phyloP scores from a whole-genome alignment of 1,140 invertebrate species.

The Drosophila lacteicornis region DNA sequence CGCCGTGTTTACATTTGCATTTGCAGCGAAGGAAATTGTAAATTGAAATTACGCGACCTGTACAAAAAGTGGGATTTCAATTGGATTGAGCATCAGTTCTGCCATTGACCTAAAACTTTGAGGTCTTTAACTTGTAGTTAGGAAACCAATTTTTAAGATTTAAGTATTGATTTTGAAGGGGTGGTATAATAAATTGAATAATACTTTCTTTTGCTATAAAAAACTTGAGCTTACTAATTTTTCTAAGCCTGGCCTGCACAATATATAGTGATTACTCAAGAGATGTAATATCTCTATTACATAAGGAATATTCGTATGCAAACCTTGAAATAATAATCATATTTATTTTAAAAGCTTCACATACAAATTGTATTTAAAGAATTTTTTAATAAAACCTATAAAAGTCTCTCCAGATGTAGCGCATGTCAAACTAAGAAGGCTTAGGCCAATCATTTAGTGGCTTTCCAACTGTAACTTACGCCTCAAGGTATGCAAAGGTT shows the following conservation, averaged over 20 bases:
- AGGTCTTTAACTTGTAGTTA: background rate
- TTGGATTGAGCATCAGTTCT: background rate
- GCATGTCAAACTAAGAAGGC: background rate
- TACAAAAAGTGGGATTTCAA: background rate
- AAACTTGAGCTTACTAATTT: no score
- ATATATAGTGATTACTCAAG: no score
- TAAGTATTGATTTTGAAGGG: background rate
- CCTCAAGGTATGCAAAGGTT: constrained; percentile 45
- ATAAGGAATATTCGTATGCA: no score
- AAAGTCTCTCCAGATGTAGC: no score
- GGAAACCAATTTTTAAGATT: background rate
- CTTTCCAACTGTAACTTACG: constrained; percentile 23
- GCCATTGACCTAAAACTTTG: background rate
- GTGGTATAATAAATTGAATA: no score
- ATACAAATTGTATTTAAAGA: background rate
- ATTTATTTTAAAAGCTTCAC: no score
- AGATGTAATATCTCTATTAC: no score
- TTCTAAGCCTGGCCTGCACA: no score
- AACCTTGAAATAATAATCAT: no score
- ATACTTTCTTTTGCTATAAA: no score
- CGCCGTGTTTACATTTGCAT: constrained; percentile 68
- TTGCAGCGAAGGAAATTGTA: constrained; percentile 54
- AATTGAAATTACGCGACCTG: constrained; percentile 44
- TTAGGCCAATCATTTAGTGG: background rate
- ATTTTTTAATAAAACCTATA: background rate